phyloP scores from a whole-genome alignment of 2,888 invertebrate genomes.

The Cataglyphis albicans region DNA sequence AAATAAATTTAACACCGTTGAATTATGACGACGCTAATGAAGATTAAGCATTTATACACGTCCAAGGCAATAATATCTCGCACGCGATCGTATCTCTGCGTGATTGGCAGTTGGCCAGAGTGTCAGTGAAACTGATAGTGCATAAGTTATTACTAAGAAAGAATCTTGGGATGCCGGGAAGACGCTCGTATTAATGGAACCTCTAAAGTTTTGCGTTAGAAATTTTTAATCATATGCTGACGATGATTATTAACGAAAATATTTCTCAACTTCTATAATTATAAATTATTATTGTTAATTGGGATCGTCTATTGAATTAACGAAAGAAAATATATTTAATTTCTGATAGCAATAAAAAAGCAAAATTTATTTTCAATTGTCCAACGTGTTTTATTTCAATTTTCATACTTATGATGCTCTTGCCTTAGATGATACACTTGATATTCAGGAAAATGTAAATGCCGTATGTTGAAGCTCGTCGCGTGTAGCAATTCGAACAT shows the following conservation, averaged over 20 bases:
- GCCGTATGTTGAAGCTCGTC: neutral
- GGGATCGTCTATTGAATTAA: neutral
- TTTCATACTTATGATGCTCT: neutral
- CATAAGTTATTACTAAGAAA: conserved; percentile 44
- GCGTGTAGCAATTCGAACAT: conserved; percentile 32
- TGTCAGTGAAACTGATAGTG: conserved; percentile 48
- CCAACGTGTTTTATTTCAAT: neutral
- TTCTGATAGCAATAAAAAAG: neutral
- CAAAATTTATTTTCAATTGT: neutral
- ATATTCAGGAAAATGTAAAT: neutral
- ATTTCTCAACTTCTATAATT: neutral
- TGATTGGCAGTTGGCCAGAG: conserved; percentile 66
- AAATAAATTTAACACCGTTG: conserved; percentile 48
- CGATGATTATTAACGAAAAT: neutral
- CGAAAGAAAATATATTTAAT: neutral
- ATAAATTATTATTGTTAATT: neutral
- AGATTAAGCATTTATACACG: conserved; percentile 73
- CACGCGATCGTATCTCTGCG: conserved; percentile 29
- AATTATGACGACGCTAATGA: conserved; percentile 78
- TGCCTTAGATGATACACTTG: neutral
- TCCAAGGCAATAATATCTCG: conserved; percentile 62
- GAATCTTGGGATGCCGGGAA: neutral
- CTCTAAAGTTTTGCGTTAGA: neutral
- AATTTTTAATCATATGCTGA: neutral
- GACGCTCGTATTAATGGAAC: neutral